Conservation (phyloP, 2,797 vertebrate genomes). For the Tympanoctomys barrerae region DNA sequence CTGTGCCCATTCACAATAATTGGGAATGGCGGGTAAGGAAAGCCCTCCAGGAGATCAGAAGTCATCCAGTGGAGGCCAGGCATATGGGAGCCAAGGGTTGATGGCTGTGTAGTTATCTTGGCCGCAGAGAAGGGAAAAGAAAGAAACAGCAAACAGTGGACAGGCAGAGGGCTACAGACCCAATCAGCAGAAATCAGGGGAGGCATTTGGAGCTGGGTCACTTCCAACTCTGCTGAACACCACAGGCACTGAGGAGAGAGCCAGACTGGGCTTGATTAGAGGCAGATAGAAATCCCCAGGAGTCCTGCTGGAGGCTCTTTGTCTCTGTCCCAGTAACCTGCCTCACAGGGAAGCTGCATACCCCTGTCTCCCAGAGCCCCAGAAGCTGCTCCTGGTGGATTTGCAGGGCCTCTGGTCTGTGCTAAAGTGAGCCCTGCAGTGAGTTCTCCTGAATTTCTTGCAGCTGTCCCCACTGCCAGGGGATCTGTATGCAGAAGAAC, state of each 20-base stretch:
- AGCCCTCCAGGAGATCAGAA: constrained; percentile 38
- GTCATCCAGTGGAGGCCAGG: neutral
- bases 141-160: constrained; percentile 39
- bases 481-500: constrained; percentile 48
- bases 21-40: neutral
- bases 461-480: neutral
- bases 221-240: constrained; percentile 53
- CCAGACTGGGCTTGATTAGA: constrained; percentile 54
- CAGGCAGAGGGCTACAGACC: neutral
- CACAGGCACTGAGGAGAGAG: constrained; percentile 47
- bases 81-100: neutral
- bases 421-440: constrained; percentile 35
- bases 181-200: constrained; percentile 54
- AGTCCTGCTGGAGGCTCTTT: constrained; percentile 64
- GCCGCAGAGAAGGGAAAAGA: constrained; percentile 46
- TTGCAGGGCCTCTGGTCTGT: constrained; percentile 61
- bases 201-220: constrained; percentile 61
- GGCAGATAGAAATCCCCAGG: constrained; percentile 79
- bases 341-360: constrained; percentile 65
- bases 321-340: constrained; percentile 83
- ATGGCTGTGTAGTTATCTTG: neutral
- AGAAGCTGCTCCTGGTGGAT: constrained; percentile 67
- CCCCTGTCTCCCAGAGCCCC: constrained; percentile 69
- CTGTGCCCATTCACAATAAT: neutral
- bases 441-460: constrained; percentile 71